Evolutionary conservation across 2,113 vertebrate genomes (phyloP), one percentile per base, ranked within the genome.

Genomic region (Cavia aperea): DNA sequence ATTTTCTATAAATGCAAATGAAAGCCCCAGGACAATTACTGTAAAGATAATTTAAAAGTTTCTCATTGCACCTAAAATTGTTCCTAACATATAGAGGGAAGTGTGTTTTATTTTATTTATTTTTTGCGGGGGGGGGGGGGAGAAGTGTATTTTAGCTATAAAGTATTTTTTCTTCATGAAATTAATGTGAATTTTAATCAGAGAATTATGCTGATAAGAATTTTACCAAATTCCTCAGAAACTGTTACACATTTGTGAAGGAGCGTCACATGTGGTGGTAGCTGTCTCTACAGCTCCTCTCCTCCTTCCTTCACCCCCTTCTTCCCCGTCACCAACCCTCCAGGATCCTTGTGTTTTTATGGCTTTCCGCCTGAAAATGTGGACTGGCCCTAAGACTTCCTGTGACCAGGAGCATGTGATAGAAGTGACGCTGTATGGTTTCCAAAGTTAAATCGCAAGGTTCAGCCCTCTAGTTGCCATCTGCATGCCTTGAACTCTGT

Each of bases 101-200:
- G 6, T 85, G 70, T 62, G 82, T 84, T 73, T 49, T 62, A 33
- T 39, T 39, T 39, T 39, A 39, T 39, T 39, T 39, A 39, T 39
- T 39, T 39, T 39, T 39, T 39, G 39, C 39, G 39, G 39, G 39
- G 39, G 39, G 39, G 39, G 39, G 39, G 39, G 39, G 39, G 39
- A 39, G 81, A 94, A 43, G 6, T 85, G 70, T 62, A 86, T 84
- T 73, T 49, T 62, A 33, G 39, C 39, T 90, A 88, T 24, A 79
- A 89, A 92, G 82, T 62, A 63, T 92, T 43, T 83, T 89, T 83
- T 89, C 36, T 7, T 33, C 49, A 87, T 73, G 85, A 79, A 93
- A 91, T 93, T 43, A 87, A 54, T 91, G 26, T 88, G 36, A 88
- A 82, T 81, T 93, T 95, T 95, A 86, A 65, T 89, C 92, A 89